These are phyloP conservation scores for Notolabrus celidotus DNA, from an alignment of 2,797 vertebrate species.

Conservation along the genomic window DNA sequence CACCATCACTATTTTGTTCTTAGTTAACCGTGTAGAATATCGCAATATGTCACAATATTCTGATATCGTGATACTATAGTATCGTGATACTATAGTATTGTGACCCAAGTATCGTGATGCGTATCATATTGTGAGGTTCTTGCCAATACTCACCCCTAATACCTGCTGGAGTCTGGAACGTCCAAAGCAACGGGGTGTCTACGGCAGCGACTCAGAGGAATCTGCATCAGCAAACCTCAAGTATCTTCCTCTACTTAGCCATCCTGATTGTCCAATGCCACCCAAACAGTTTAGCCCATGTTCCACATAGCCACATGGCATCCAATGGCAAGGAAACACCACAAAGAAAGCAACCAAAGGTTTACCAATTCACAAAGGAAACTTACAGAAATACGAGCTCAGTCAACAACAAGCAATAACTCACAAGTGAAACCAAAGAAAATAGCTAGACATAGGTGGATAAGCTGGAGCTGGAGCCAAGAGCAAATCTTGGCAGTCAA, in stretches of 20 bases:
- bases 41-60: too few relatives aligned
- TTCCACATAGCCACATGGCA: not conserved
- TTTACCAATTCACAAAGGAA: slow-evolving; percentile 3
- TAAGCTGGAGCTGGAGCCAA: slow-evolving; percentile 36
- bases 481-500: slow-evolving; percentile 46
- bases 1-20: too few relatives aligned
- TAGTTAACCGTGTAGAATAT: too few relatives aligned
- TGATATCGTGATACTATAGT: too few relatives aligned
- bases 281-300: not conserved
- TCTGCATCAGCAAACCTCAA: not conserved
- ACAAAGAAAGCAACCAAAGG: not conserved
- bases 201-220: too few relatives aligned
- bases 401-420: slow-evolving; percentile 19
- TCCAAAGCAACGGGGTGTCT: too few relatives aligned
- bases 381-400: slow-evolving; percentile 10
- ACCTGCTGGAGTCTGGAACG: too few relatives aligned
- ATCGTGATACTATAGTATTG: too few relatives aligned
- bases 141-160: too few relatives aligned
- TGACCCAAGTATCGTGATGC: too few relatives aligned
- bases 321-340: not conserved
- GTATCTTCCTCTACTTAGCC: not conserved
- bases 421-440: slow-evolving; percentile 33
- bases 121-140: too few relatives aligned
- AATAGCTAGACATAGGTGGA: slow-evolving; percentile 43
- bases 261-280: not conserved